These are phyloP conservation scores for Pseudanteris insignis DNA, from an alignment of 2,888 invertebrate species.

Conservation along the genomic window DNA sequence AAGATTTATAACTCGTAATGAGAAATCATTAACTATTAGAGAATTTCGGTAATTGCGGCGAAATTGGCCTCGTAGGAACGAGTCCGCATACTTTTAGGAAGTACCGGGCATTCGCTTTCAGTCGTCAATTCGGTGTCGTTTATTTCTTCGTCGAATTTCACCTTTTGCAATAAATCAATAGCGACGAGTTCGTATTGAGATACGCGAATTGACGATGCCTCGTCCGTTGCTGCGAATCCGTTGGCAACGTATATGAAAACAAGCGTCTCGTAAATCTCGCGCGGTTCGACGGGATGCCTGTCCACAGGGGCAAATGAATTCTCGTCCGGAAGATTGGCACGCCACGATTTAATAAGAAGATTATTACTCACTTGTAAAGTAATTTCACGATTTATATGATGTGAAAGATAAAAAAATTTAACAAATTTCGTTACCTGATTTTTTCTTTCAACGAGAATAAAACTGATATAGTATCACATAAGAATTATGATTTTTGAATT, in stretches of 20 bases:
- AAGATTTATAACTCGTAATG: slow-evolving; percentile 66
- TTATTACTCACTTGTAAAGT: too few species aligned
- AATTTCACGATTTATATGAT: too few species aligned
- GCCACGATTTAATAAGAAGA: too few species aligned
- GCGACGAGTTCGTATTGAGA: slow-evolving; percentile 37
- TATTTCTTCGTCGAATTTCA: slow-evolving; percentile 27
- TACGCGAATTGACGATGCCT: slow-evolving; percentile 14
- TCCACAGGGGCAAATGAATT: slow-evolving; percentile 16
- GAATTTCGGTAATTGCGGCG: slow-evolving; percentile 64
- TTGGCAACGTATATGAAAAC: slow-evolving; percentile 28
- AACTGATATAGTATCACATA: too few species aligned
- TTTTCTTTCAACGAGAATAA: too few species aligned
- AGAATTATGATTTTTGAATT: too few species aligned
- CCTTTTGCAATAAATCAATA: slow-evolving; percentile 34
- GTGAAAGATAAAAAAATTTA: too few species aligned
- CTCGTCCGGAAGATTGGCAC: background rate
- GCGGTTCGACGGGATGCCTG: slow-evolving; percentile 8
- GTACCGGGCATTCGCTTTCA: background rate
- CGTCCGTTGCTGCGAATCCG: slow-evolving; percentile 6
- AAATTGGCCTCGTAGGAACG: slow-evolving; percentile 55
- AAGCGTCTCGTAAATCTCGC: slow-evolving; percentile 20
- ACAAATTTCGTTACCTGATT: too few species aligned
- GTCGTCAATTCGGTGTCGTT: slow-evolving; percentile 14
- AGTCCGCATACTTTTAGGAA: too few species aligned
- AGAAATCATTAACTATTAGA: slow-evolving; percentile 67